Evolutionary conservation across 2,113 vertebrate genomes (phyloP), one percentile per base, ranked within the genome.

Genomic region (Phyllopteryx taeniolatus): DNA sequence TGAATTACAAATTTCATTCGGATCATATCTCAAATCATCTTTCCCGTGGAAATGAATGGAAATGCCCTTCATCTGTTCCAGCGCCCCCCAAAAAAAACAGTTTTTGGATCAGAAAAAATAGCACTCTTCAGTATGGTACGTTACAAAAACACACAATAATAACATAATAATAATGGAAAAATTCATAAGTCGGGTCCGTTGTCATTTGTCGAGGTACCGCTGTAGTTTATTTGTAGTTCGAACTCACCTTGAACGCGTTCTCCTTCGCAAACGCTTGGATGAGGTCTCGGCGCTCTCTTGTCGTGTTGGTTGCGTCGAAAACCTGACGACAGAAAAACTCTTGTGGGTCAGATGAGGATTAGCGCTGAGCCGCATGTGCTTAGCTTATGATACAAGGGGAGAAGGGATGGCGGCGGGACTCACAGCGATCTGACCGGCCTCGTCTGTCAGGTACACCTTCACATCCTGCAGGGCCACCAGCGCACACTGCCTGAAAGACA

Each of bases 241-340:
- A 13, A 51, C 49, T 49, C 75, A 98, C 98, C 96, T 99, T 99
- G 84, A 94, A 99, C 27, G 93, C 86, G 64, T 98, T 95, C 71
- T 96, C 94, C 78, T 96, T 91, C 0, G 93, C 96, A 86, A 98
- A 99, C 68, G 76, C 85, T 68, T 96, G 87, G 83, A 99, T 98
- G 79, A 99, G 92, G 85, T 98, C 96, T 76, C 98, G 89, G 2
- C 98, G 94, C 76, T 99, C 96, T 70, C 96, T 93, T 19, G 98
- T 99, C 19, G 98, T 99, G 87, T 99, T 99, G 82, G 98, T 99
- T 0, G 96, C 98, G 89, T 99, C 98, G 70, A 99, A 99, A 67
- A 99, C 98, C 97, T 99, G 42, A 46, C 42, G 15, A 72, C 66
- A 54, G 2, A 2, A 10, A 57, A 10, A 57, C 46, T 27, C 53